These are phyloP conservation scores for Actinopyga echinites DNA, from an alignment of 53 echinoderm and acorn worm species.

Conservation along the genomic window DNA sequence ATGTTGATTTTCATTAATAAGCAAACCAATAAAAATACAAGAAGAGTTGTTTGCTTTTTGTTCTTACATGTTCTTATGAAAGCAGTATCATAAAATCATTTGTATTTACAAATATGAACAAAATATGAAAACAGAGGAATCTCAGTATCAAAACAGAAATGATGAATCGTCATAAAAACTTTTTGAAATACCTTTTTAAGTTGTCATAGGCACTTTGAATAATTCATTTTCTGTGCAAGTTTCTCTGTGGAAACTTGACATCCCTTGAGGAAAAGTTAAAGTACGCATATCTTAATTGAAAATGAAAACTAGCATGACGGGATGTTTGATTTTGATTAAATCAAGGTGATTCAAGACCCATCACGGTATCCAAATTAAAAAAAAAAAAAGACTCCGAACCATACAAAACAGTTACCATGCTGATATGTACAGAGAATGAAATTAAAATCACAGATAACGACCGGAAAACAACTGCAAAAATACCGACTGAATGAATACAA, in stretches of 20 bases:
- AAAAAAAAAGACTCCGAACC: background rate
- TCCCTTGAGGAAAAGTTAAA: conserved; percentile 27
- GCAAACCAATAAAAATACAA: background rate
- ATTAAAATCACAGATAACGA: background rate
- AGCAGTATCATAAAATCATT: conserved; percentile 44
- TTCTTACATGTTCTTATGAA: conserved; percentile 47
- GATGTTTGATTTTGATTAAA: conserved; percentile 2
- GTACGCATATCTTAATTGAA: conserved; percentile 3
- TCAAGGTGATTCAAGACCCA: conserved; percentile 12
- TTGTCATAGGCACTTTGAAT: conserved; percentile 40
- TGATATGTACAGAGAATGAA: conserved; percentile 31
- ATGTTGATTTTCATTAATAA: too few species aligned
- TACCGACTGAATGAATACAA: background rate
- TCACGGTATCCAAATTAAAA: conserved; percentile 1
- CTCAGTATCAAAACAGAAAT: conserved; percentile 35
- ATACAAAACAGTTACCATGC: conserved; percentile 7
- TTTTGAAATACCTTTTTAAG: conserved; percentile 32
- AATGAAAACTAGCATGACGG: conserved; percentile 16
- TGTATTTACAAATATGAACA: conserved; percentile 48
- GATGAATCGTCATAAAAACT: conserved; percentile 31
- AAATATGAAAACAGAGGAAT: conserved; percentile 7
- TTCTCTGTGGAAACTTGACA: background rate
- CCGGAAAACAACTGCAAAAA: conserved; percentile 2
- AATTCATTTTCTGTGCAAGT: conserved; percentile 7
- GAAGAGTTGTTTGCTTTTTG: background rate